Base-by-base conservation (phyloP, 2,113 vertebrate species). In the Siphamia tubifer region DNA sequence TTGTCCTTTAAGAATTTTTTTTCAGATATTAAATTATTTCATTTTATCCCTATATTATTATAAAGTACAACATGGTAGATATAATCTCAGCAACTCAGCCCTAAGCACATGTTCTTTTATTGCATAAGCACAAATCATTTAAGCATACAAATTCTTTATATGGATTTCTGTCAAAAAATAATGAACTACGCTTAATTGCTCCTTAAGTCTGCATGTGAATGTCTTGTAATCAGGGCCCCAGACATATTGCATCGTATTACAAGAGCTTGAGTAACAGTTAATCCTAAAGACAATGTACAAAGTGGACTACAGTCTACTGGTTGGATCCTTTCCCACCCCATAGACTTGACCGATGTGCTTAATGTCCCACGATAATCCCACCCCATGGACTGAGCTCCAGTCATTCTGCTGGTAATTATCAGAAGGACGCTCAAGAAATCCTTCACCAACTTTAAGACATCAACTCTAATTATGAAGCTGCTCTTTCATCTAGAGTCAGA, bases 241-340 rank as follows among this genome's bases (percentile, higher is more conserved):
- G 77, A 85, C 84, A 69, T 73, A 81, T 89, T 84, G 73, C 86
- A 74, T 84, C 39, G 53, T 61, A 83, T 85, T 80, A 81, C 79
- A 82, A 76, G 66, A 65, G 51, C 69, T 83, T 84, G 64, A 55
- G 74, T 16, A 90, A 79, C 43, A 60, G 62, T 67, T 90, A 90
- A 88, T 91, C 84, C 78, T 55, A 38, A 64, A 80, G 77, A 90
- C 83, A 82, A 82, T 81, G 84, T 70, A 75, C 69, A 82, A 86
- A 87, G 68, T 79, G 42, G 57, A 74, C 67, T 60, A 79, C 36
- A 76, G 72, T 74, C 62, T 60, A 45, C 60, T 17, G 24, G 68
- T 39, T 70, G 65, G 67, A 82, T 58, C 39, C 35, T 44, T 64
- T 71, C 64, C 77, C 79, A 75, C 69, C 56, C 28, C 8, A 34